Evolutionary conservation across 2,888 invertebrate species (phyloP).

Genomic region (Drosophila affinis): DNA sequence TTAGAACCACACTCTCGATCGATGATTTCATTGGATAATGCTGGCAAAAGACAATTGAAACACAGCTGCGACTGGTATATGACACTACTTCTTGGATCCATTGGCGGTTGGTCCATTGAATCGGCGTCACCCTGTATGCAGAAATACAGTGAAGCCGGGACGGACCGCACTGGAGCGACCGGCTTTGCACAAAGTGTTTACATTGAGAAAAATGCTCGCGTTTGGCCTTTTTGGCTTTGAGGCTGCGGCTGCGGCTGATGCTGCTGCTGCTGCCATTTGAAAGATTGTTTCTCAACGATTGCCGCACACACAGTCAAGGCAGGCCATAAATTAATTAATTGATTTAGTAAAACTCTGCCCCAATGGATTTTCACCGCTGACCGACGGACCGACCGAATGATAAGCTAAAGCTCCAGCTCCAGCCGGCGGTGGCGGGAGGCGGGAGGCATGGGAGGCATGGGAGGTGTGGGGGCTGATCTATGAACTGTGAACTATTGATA

Average conservation of each 20-base stretch:
- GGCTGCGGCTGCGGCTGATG: constrained; percentile 1
- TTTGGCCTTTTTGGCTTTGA: constrained; percentile 54
- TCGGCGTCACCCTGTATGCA: constrained; percentile 37
- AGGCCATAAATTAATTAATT: constrained; percentile 74
- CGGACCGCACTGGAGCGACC: constrained; percentile 15
- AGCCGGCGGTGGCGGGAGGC: constrained; percentile 1
- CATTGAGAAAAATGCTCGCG: constrained; percentile 42
- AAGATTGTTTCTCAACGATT: constrained; percentile 65
- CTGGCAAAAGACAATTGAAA: neutral
- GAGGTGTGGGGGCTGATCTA: constrained; percentile 17
- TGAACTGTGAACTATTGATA: constrained; percentile 41
- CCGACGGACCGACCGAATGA: constrained; percentile 23
- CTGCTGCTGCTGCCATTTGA: constrained; percentile 47
- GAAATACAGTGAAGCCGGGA: constrained; percentile 31
- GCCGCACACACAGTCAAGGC: constrained; percentile 54
- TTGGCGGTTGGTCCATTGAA: neutral
- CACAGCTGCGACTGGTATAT: neutral
- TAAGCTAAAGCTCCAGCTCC: constrained; percentile 49
- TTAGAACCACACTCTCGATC: neutral
- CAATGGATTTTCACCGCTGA: constrained; percentile 55
- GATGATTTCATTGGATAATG: neutral
- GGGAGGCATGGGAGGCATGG: neutral
- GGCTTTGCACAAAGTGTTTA: constrained; percentile 44
- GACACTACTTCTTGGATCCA: neutral
- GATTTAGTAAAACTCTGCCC: constrained; percentile 64